Evolutionary conservation across 2,888 invertebrate genomes (phyloP), one percentile per base, ranked within the genome.

Genomic region (Lypha dubia): DNA sequence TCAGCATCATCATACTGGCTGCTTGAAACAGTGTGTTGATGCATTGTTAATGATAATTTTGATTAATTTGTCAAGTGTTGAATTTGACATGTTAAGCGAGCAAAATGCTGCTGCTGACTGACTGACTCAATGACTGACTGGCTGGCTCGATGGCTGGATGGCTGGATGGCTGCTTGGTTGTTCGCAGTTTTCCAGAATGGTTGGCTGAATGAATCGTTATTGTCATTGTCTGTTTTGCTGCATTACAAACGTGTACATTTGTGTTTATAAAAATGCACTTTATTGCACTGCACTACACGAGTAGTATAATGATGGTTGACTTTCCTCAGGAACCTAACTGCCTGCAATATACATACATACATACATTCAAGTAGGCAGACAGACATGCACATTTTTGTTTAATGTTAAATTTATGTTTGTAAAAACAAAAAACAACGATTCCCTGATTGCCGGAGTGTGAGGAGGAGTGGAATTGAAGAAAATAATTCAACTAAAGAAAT

Each of bases 31-130:
- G 83, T 83, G 83, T 79, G 84, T 77, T 84, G 84, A 84, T 84
- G 84, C 84, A 84, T 84, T 84, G 84, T 84, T 84, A 84, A 84
- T 84, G 84, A 84, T 84, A 84, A 84, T 84, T 84, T 84, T 84
- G 84, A 84, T 84, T 84, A 84, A 84, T 84, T 84, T 84, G 84
- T 84, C 84, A 84, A 84, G 84, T 84, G 84, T 84, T 84, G 84
- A 84, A 84, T 84, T 84, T 84, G 84, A 84, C 84, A 84, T 84
- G 84, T 84, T 84, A 84, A 84, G 84, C 84, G 84, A 84, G 81
- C 81, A 81, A 84, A 84, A 81, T 79, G 77, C 81, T 84, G 71
- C n/a, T n/a, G 56, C 70, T 79, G 62, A 35, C 62, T 79, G 53
- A 53, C 51, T 44, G 49, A 32, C 60, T 53, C 53, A 22, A 44